Percentiles rank a stretch among this genome's conserved stretches.
Conservation (phyloP, 2,888 invertebrate species). For the Crioceris asparagi region DNA sequence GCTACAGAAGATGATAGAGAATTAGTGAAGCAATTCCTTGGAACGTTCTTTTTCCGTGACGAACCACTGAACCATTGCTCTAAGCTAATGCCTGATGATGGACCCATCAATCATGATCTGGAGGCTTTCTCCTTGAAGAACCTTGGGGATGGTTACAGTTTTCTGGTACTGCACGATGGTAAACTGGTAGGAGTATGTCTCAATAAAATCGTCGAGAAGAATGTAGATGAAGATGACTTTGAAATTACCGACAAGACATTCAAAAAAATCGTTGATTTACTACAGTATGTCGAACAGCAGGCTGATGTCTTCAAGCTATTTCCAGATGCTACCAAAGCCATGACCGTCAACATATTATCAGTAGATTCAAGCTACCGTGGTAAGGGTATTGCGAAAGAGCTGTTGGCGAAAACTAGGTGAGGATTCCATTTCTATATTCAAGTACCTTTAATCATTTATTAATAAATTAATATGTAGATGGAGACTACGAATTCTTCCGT, state of each 20-base stretch:
- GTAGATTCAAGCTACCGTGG: conserved; percentile 56
- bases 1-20: conserved; percentile 39
- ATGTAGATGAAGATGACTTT: conserved; percentile 23
- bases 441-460: too few species aligned
- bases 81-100: conserved; percentile 47
- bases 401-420: conserved; percentile 54
- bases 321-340: conserved; percentile 42
- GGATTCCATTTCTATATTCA: too few species aligned
- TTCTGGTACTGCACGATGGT: conserved; percentile 49
- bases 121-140: conserved; percentile 51
- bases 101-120: conserved; percentile 49
- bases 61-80: conserved; percentile 50
- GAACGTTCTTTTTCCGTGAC: conserved; percentile 58
- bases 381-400: conserved; percentile 53
- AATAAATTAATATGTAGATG: too few species aligned
- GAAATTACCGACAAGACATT: conserved; percentile 46
- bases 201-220: conserved; percentile 25
- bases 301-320: conserved; percentile 48
- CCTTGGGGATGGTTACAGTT: conserved; percentile 47
- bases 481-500: too few species aligned
- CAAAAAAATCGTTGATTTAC: conserved; percentile 50
- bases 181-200: conserved; percentile 41
- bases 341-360: conserved; percentile 55
- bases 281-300: conserved; percentile 46
- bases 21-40: conserved; percentile 43